Conservation (phyloP, 2,113 vertebrate species). For the Platysternon megacephalum region DNA sequence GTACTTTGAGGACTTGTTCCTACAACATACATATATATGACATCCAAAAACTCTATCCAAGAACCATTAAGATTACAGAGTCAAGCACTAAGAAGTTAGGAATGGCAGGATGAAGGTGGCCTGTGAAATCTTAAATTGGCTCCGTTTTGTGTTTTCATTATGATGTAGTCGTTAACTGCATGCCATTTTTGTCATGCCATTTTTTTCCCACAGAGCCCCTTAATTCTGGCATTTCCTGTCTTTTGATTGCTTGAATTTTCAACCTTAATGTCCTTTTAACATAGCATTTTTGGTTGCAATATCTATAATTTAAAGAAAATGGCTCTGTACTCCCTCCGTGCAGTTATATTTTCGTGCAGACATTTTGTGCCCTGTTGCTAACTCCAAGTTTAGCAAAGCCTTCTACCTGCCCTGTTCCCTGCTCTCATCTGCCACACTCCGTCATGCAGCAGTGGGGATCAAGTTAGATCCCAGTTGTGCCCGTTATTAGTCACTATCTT, state of each 20-base stretch:
- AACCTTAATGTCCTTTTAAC: neutral
- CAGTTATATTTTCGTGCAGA: neutral
- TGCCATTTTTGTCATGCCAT: neutral
- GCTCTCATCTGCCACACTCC: neutral
- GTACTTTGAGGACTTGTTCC: neutral
- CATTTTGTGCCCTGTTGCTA: neutral
- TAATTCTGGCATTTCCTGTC: fast-evolving
- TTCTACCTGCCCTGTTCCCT: neutral
- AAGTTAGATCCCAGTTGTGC: neutral
- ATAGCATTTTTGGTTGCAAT: neutral
- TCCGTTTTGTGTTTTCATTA: fast-evolving
- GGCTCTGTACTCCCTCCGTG: neutral
- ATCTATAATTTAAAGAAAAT: neutral
- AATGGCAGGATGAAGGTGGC: neutral
- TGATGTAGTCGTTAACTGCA: neutral
- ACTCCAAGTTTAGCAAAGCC: neutral
- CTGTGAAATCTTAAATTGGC: neutral
- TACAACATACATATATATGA: neutral
- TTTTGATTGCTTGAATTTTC: neutral
- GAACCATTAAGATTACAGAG: neutral
- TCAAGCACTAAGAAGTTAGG: neutral
- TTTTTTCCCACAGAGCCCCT: neutral
- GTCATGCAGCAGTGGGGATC: neutral
- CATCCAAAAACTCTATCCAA: neutral
- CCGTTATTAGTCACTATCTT: neutral